These are phyloP conservation scores for Atrichornis clamosus DNA, from an alignment of 2,113 vertebrate species.

Conservation along the genomic window DNA sequence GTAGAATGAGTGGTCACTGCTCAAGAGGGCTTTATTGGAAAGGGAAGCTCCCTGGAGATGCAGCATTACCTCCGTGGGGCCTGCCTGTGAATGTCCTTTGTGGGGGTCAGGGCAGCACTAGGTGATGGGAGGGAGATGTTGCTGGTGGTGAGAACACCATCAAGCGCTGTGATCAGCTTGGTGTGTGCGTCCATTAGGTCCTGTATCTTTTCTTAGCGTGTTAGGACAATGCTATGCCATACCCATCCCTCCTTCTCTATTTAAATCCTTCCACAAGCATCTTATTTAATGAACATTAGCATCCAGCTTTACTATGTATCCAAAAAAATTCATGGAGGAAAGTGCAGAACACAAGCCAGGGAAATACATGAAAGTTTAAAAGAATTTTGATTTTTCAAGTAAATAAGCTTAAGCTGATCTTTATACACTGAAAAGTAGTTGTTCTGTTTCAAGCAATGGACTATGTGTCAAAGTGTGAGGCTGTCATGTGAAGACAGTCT, in stretches of 20 bases:
- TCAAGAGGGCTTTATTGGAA: background rate
- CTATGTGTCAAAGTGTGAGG: background rate
- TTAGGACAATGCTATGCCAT: background rate
- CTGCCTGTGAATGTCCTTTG: background rate
- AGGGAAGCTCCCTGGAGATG: background rate
- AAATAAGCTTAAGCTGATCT: background rate
- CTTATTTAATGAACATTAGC: background rate
- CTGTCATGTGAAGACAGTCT: background rate
- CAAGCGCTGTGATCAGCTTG: background rate
- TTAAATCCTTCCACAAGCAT: background rate
- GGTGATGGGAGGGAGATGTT: background rate
- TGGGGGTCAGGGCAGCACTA: background rate
- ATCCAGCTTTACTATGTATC: background rate
- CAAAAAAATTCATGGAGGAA: background rate
- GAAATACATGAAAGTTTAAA: background rate
- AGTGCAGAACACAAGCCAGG: background rate
- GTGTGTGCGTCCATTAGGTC: background rate
- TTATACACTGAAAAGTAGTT: background rate
- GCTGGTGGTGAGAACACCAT: background rate
- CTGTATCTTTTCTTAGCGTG: background rate
- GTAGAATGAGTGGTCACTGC: background rate
- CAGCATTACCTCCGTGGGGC: fast-evolving
- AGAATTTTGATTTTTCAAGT: background rate
- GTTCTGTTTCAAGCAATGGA: background rate
- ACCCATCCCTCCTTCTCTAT: background rate